Conservation (phyloP, 2,113 vertebrate species). For the Tricholaema leucomelas region DNA sequence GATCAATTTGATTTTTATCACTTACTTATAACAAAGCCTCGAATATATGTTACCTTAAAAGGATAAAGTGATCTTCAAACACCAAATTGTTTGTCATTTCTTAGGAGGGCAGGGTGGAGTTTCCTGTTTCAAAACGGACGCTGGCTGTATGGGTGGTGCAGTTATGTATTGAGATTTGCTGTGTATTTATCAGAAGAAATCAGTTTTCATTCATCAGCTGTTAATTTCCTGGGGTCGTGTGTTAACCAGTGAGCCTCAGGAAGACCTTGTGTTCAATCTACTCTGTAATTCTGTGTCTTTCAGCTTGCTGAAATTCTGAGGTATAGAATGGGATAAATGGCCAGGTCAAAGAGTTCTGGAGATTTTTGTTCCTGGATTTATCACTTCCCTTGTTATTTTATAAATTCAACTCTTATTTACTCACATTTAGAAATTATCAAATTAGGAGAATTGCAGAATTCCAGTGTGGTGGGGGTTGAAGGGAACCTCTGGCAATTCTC, state of each 20-base stretch:
- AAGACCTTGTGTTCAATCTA: background rate
- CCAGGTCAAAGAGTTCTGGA: background rate
- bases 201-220: slow-evolving; percentile 46
- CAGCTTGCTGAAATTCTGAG: background rate
- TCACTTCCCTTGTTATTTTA: background rate
- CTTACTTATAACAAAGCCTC: slow-evolving; percentile 28
- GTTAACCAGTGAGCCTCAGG: background rate
- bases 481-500: too few relatives aligned
- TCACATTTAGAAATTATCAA: too few relatives aligned
- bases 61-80: slow-evolving; percentile 44
- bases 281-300: background rate
- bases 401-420: background rate
- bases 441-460: too few relatives aligned
- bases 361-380: background rate
- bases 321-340: background rate
- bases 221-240: background rate
- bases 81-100: slow-evolving; percentile 68
- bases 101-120: slow-evolving; percentile 66
- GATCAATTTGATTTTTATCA: slow-evolving; percentile 38
- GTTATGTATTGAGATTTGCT: slow-evolving; percentile 34
- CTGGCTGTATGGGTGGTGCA: slow-evolving; percentile 55
- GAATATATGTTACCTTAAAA: slow-evolving; percentile 51
- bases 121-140: slow-evolving; percentile 67
- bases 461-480: too few relatives aligned
- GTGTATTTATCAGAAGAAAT: slow-evolving; percentile 33